Evolutionary conservation across 2,113 vertebrate species (phyloP).

Genomic region (Eulemur rufifrons): DNA sequence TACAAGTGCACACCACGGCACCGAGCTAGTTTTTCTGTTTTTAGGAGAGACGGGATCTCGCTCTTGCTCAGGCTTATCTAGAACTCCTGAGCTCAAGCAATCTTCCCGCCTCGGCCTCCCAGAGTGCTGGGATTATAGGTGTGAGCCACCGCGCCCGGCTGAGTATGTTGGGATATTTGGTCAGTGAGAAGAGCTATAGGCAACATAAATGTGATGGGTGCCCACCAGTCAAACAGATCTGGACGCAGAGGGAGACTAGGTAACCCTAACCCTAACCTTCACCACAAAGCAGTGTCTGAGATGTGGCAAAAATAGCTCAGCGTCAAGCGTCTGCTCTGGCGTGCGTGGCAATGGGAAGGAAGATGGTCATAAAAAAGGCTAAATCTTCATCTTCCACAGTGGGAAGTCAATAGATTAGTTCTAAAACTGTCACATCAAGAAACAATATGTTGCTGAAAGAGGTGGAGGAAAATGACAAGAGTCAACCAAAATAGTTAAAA

Average conservation of each 20-base stretch:
- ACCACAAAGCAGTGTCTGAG: rapidly evolving
- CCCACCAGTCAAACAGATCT: neutral
- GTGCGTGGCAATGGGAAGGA: neutral
- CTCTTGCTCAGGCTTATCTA: no score
- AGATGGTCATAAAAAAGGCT: neutral
- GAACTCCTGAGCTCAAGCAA: no score
- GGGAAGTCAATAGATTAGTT: neutral
- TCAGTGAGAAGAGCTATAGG: neutral
- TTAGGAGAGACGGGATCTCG: no score
- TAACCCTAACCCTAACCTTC: neutral
- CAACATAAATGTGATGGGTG: neutral
- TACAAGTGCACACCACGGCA: no score
- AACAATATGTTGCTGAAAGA: neutral
- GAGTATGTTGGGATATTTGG: neutral
- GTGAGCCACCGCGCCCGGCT: no score
- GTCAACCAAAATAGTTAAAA: neutral
- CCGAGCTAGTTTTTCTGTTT: no score
- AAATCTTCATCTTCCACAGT: neutral
- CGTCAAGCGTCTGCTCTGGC: neutral
- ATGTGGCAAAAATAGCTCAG: neutral
- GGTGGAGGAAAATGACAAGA: neutral
- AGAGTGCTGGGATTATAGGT: no score
- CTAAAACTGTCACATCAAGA: neutral
- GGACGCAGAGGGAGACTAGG: no score
- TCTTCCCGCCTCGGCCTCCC: no score